Base-by-base conservation (phyloP, 2,888 invertebrate species). In the Teinopalpus imperialis region DNA sequence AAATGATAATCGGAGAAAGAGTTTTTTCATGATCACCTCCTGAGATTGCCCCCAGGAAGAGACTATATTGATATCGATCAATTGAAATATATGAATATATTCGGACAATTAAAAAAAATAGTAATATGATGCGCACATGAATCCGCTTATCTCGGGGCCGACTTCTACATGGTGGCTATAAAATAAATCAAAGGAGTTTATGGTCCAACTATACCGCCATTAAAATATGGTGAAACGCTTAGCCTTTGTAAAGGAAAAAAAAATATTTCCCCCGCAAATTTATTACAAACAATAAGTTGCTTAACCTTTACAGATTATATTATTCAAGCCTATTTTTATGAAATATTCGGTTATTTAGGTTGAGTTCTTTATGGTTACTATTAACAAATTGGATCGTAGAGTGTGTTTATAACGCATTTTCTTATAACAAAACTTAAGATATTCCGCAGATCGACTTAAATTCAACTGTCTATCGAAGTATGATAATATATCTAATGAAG, bases 171-270 rank as follows among this genome's bases (percentile, higher is more conserved):
- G 59, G 63, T 54, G 65, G 63, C 66, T 74, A 79, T 85, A 83
- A 85, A 85, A 86, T 85, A 85, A 85, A 85, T 86, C 86, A 85
- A 77, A 78, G 67, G 69, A 74, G 68, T 83, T 85, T 85, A 85
- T 74, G 78, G 72, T 63, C 71, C 69, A 80, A 81, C 82, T 83
- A 83, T 74, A 69, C 68, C 60, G 59, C 77, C 73, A 80, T 83
- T 82, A 83, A 85, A 85, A 81, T 82, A 85, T 82, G 81, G 75
- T 71, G 75, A 75, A 80, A 76, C 77, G 76, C 68, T 81, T 72
- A 78, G 66, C 69, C 63, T 61, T 63, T 58, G 62, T 60, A 20
- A 65, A 61, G 62, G 68, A 69, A 68, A 64, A 52, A 53, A 52
- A 41, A 40, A 26, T 43, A 36, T 52, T 42, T 55, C 34, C 35